These are phyloP conservation scores for Diachasmimorpha longicaudata DNA, from an alignment of 1,140 invertebrate species.

Conservation along the genomic window DNA sequence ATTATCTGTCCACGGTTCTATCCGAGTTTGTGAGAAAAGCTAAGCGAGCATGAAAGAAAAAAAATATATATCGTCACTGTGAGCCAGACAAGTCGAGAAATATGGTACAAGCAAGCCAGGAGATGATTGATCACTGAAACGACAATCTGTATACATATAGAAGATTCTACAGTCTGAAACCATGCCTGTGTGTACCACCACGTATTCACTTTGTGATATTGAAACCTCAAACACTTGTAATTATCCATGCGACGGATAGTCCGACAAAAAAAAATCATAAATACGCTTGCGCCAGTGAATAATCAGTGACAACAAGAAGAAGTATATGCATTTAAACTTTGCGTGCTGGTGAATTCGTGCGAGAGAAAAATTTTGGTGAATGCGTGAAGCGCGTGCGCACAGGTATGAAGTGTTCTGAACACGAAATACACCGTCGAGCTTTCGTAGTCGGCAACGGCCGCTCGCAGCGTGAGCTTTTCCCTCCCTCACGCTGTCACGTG, in stretches of 20 bases:
- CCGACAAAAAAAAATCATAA: background rate
- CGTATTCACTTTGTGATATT: background rate
- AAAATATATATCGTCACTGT: background rate
- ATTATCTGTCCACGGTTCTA: background rate
- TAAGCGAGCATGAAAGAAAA: background rate
- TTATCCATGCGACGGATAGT: background rate
- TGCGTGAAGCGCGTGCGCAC: slow-evolving; percentile 51
- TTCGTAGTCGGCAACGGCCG: slow-evolving; percentile 60
- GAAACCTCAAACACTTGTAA: background rate
- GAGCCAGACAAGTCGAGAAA: background rate
- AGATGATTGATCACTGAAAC: background rate
- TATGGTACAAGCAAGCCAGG: too few species aligned
- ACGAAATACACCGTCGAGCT: slow-evolving; percentile 50
- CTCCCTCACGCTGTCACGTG: background rate
- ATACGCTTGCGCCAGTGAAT: background rate
- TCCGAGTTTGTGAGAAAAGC: background rate
- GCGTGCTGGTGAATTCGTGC: slow-evolving; percentile 39
- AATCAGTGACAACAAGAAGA: background rate
- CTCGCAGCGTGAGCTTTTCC: slow-evolving; percentile 50
- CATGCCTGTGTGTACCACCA: background rate
- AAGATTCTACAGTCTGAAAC: background rate
- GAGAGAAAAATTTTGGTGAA: background rate
- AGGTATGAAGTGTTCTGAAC: slow-evolving; percentile 44
- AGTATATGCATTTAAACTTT: slow-evolving; percentile 16
- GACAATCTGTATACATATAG: background rate